A percentile compares a stretch with the other conserved stretches of the same genome.
Evolutionary conservation across 2,888 invertebrate genomes (phyloP).

Genomic region (Patella pellucida): DNA sequence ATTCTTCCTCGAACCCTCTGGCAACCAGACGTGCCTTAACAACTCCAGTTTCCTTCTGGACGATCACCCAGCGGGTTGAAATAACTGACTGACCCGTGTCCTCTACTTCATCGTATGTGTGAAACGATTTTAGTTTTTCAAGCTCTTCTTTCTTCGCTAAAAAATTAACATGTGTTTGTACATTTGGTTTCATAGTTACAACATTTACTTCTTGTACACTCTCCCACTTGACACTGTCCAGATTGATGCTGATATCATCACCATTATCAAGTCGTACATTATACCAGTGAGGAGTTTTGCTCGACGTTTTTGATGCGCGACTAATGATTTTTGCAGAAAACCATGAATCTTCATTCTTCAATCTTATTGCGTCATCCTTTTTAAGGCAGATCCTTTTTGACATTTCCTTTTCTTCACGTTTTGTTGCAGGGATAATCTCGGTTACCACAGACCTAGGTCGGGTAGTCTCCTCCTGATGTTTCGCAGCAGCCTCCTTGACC

Average conservation of each 20-base stretch:
- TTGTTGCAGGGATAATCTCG: background rate
- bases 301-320: background rate
- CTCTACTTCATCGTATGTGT: slow-evolving; percentile 31
- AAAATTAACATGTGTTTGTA: background rate
- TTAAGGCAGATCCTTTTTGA: slow-evolving; percentile 1
- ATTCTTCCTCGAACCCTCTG: slow-evolving; percentile 36
- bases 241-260: background rate
- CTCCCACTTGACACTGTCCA: background rate
- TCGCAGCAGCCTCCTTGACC: background rate
- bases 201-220: background rate
- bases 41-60: slow-evolving; percentile 26
- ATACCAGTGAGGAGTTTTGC: slow-evolving; percentile 1
- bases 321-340: slow-evolving; percentile 1
- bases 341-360: slow-evolving; percentile 1
- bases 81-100: slow-evolving; percentile 24
- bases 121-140: slow-evolving; percentile 26
- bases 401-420: background rate
- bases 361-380: slow-evolving; percentile 1
- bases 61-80: slow-evolving; percentile 28
- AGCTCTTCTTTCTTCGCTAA: slow-evolving; percentile 32
- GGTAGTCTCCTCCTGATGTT: background rate
- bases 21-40: slow-evolving; percentile 35
- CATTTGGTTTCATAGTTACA: slow-evolving; percentile 1
- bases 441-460: slow-evolving; percentile 1
- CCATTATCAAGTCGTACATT: background rate